Percentiles rank a stretch among this genome's conserved stretches.
Evolutionary conservation across 2,113 vertebrate genomes (phyloP).

Genomic region (Salvator merianae): DNA sequence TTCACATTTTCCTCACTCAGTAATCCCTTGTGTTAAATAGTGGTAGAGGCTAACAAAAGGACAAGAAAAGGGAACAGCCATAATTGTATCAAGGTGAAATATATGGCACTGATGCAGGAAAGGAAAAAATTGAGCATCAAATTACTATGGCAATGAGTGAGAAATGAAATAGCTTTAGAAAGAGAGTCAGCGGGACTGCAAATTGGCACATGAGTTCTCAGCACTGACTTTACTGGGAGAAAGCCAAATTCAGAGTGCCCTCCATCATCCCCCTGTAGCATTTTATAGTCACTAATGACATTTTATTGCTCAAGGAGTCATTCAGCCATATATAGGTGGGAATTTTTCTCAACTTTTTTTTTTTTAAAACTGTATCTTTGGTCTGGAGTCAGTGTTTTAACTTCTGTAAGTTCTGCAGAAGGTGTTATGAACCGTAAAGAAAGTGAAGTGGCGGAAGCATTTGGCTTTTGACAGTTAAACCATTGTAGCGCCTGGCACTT

Average conservation of each 20-base stretch:
- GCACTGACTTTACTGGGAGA: conserved; percentile 32
- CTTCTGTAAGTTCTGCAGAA: conserved; percentile 29
- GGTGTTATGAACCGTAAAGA: conserved; percentile 33
- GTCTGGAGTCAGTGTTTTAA: conserved; percentile 20
- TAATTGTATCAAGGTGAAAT: conserved; percentile 28
- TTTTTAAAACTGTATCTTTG: conserved; percentile 11
- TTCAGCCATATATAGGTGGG: conserved; percentile 27
- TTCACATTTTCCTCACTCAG: neutral
- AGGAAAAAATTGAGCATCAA: conserved; percentile 22
- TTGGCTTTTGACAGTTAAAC: conserved; percentile 8
- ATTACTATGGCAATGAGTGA: neutral
- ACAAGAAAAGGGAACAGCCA: neutral
- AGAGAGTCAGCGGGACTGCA: conserved; percentile 24
- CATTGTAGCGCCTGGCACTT: neutral
- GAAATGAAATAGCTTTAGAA: conserved; percentile 22
- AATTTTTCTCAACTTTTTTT: conserved; percentile 29
- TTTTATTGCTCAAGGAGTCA: conserved; percentile 29
- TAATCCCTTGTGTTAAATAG: fast-evolving
- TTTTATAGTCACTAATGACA: conserved; percentile 24
- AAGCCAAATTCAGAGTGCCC: conserved; percentile 31
- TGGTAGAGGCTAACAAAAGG: neutral
- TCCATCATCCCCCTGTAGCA: conserved; percentile 21
- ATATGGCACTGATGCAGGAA: conserved; percentile 22
- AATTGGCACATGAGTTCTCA: conserved; percentile 30
- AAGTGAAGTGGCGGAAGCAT: conserved; percentile 4